Evolutionary conservation across 2,888 invertebrate genomes (phyloP).

Genomic region (Helobdella robusta): DNA sequence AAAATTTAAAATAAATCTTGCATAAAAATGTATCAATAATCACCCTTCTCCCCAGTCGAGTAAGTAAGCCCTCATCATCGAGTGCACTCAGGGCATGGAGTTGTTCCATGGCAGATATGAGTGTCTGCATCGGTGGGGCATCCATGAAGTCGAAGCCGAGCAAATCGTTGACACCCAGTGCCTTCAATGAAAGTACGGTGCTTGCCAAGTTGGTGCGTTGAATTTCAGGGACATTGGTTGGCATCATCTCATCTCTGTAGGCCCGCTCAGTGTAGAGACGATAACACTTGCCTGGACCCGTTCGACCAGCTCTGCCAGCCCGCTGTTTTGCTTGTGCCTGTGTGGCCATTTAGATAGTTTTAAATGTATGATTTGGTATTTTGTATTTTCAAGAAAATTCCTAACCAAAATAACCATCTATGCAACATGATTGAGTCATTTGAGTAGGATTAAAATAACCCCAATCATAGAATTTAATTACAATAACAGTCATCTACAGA

Average conservation of each 20-base stretch:
- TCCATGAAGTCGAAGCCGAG: constrained; percentile 99
- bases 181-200: constrained; percentile 88
- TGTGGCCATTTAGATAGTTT: neutral
- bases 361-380: neutral
- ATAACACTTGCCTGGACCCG: constrained; percentile 94
- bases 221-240: constrained; percentile 76
- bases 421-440: too few species aligned
- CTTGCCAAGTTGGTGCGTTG: constrained; percentile 94
- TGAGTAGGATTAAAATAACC: too few species aligned
- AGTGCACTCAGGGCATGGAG: constrained; percentile 90
- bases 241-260: constrained; percentile 92
- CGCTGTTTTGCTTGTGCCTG: constrained; percentile 91
- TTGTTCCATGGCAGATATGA: constrained; percentile 93
- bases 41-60: constrained; percentile 58
- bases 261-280: constrained; percentile 94
- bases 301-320: constrained; percentile 89
- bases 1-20: too few species aligned
- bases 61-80: constrained; percentile 63
- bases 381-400: neutral
- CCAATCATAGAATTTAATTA: too few species aligned
- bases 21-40: constrained; percentile 48
- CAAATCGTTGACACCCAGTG: constrained; percentile 98
- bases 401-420: neutral
- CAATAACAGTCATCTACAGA: too few species aligned
- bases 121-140: constrained; percentile 90